Base-by-base conservation (phyloP, 2,113 vertebrate species). In the Ciconia boyciana region DNA sequence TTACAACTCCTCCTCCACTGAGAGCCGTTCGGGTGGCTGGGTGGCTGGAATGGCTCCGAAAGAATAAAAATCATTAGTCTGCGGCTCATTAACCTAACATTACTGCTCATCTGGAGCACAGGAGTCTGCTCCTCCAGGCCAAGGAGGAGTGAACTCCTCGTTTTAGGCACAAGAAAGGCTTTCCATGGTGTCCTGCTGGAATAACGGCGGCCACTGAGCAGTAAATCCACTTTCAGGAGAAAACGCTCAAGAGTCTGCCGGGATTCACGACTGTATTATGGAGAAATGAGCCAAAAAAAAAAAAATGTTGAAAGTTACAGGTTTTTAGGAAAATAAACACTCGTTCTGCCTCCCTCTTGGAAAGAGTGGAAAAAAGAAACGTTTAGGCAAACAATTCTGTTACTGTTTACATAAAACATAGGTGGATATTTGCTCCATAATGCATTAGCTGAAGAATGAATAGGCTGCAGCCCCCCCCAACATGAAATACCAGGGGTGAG, bases 171-270 rank as follows among this genome's bases (percentile, higher is more conserved):
- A 71, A 71, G 31, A 75, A 89, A 84, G 15, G 5, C 26, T 85
- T 91, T 77, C 25, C 28, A 20, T 1, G 0, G 9, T 43, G 54
- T 83, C 51, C 51, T 87, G 64, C 72, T 94, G 69, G 55, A 89
- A 77, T 83, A 90, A 55, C 41, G 83, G 24, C 0, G 2, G 60
- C 39, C 39, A 62, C 60, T 18, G 16, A 86, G 26, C 48, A 93
- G 83, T 71, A 89, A 92, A 90, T 70, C 51, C 51, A 57, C 58
- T 87, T 95, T 16, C 36, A 91, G 78, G 16, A 90, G 76, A 75
- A 86, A 90, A 61, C 1, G 2, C 16, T 86, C 16, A 55, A 11
- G 44, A 60, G 6, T 28, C 72, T 1, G 1, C 0, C 1, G 43
- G 55, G 55, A 90, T 92, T 88, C 68, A 46, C 2, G 5, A 55